phyloP scores from a whole-genome alignment of 2,797 vertebrate species.

The Adrianichthys oophorus region DNA sequence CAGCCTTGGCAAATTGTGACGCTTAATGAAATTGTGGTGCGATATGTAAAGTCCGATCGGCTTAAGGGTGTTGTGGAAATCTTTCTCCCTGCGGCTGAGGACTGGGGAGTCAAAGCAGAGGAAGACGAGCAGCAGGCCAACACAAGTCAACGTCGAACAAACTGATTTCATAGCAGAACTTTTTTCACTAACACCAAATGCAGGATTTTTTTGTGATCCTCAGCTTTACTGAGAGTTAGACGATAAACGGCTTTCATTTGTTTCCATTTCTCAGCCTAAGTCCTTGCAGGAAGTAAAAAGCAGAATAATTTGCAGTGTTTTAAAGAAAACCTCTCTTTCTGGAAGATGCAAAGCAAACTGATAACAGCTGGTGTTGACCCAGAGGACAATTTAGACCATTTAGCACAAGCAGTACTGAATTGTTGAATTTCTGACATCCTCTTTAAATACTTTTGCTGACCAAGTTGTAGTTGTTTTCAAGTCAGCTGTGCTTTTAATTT shows the following conservation, averaged over 20 bases:
- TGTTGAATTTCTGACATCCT: constrained; percentile 44
- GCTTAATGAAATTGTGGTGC: constrained; percentile 68
- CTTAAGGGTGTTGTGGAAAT: constrained; percentile 42
- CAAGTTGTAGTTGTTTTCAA: constrained; percentile 71
- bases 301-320: constrained; percentile 20
- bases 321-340: background rate
- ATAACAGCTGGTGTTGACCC: constrained; percentile 45
- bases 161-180: constrained; percentile 56
- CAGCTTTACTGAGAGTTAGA: constrained; percentile 17
- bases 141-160: constrained; percentile 47
- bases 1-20: constrained; percentile 55
- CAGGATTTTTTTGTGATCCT: constrained; percentile 62
- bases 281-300: constrained; percentile 22
- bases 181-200: constrained; percentile 42
- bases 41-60: constrained; percentile 62
- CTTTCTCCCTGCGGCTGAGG: constrained; percentile 25
- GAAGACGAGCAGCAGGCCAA: constrained; percentile 37
- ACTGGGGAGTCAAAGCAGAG: constrained; percentile 26
- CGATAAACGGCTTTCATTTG: constrained; percentile 37
- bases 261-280: constrained; percentile 22
- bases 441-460: constrained; percentile 71
- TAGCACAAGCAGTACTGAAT: constrained; percentile 36
- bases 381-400: constrained; percentile 38
- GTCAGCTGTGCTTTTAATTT: constrained; percentile 66
- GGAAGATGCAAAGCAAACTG: constrained; percentile 17